Evolutionary conservation across 2,888 invertebrate genomes (phyloP), one percentile per base, ranked within the genome.

Genomic region (Lasius fuliginosus): DNA sequence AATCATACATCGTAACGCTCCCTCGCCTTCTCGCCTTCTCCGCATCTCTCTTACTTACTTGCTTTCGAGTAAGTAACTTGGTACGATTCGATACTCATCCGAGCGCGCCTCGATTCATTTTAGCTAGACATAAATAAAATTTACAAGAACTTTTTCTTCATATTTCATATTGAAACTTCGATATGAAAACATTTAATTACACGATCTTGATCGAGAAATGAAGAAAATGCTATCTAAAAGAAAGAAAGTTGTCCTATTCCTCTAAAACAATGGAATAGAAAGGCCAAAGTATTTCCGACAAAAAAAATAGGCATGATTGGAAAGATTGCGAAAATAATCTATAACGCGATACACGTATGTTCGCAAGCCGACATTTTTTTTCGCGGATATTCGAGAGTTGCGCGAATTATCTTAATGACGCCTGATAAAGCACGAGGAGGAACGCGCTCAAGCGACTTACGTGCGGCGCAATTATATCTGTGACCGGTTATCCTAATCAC

Each of bases 251-350:
- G 23, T 81, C 75, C 85, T 67, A 56, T 76, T 83, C 69, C 82
- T 82, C n/a, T 62, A 15, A 74, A 85, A 75, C 83, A 68, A 86
- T 73, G 62, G 30, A 12, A 64, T 58, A 46, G 73, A 60, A 18
- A 33, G 73, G 27, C 12, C 23, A 27, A 36, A n/a, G 62, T 53
- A 64, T 75, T 46, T 82, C 49, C 12, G n/a, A 18, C 12, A n/a
- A 5, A 40, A 67, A 60, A 18, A 40, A 56, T 23, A 62, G 30
- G 58, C 53, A 27, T 18, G 23, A 11, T 62, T 84, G 90, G 74
- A 89, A 88, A 91, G 90, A 89, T 67, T 62, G 58, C 60, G 42
- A 81, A 49, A 83, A 75, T 42, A 68, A 81, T 73, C 60, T 76
- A 30, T 23, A 12, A 23, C 6, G 46, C 27, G 62, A 79, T 8